Percentiles rank a stretch among this genome's conserved stretches.
These are phyloP conservation scores for Diaphora mendica DNA, from an alignment of 2,888 invertebrate genomes.

Conservation along the genomic window DNA sequence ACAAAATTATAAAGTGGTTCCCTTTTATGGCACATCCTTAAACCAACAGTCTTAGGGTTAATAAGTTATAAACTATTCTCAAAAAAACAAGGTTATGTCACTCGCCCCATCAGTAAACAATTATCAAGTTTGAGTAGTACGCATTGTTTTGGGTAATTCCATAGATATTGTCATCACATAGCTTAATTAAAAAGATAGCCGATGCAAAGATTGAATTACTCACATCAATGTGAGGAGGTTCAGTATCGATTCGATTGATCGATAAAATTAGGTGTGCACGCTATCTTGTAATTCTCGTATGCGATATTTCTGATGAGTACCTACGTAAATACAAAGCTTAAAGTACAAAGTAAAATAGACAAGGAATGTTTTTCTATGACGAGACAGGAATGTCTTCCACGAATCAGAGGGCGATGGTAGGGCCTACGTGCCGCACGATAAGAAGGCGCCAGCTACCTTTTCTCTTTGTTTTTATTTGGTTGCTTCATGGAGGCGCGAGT, in stretches of 20 bases:
- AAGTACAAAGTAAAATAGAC: slow-evolving; percentile 27
- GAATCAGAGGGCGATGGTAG: slow-evolving; percentile 66
- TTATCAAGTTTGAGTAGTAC: neutral
- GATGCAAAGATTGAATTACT: neutral
- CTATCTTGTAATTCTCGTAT: neutral
- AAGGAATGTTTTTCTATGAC: slow-evolving; percentile 48
- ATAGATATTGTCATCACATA: neutral
- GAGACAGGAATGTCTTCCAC: slow-evolving; percentile 68
- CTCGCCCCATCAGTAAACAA: neutral
- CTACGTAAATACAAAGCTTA: slow-evolving; percentile 9
- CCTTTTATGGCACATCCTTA: neutral
- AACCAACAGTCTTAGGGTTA: neutral
- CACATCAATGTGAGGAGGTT: neutral
- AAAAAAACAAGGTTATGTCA: neutral
- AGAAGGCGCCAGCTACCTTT: slow-evolving; percentile 73
- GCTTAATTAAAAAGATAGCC: neutral
- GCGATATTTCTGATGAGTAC: neutral
- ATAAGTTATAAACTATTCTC: neutral
- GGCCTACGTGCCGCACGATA: slow-evolving; percentile 75
- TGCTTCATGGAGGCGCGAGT: slow-evolving; percentile 24
- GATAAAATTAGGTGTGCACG: neutral
- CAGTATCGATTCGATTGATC: neutral
- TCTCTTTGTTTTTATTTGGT: slow-evolving; percentile 53
- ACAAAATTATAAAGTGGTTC: slow-evolving; percentile 20
- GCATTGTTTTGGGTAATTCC: neutral